Conservation (phyloP, 2,888 invertebrate genomes). For the Xylota segnis region DNA sequence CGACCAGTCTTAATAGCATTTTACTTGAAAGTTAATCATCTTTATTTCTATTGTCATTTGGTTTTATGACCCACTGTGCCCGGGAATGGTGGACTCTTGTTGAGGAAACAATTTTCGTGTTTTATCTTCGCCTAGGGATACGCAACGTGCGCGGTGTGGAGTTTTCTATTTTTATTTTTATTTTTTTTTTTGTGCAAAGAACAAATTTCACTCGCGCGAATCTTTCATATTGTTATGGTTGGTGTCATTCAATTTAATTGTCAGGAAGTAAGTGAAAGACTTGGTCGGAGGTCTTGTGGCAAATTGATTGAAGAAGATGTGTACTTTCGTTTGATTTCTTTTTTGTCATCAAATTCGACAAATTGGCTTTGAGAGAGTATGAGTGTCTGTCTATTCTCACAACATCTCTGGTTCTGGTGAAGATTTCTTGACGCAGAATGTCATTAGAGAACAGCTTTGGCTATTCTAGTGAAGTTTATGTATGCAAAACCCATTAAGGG, state of each 20-base stretch:
- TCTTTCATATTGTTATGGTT: background rate
- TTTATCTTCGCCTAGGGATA: slow-evolving; percentile 9
- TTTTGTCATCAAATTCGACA: background rate
- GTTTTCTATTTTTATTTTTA: background rate
- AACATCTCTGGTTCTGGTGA: too few relatives aligned
- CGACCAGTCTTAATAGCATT: slow-evolving; percentile 51
- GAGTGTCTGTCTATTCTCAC: too few relatives aligned
- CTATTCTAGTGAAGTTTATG: too few relatives aligned
- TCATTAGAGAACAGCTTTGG: too few relatives aligned
- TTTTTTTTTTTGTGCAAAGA: slow-evolving; percentile 2
- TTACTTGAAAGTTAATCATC: slow-evolving; percentile 58
- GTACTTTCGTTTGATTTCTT: background rate
- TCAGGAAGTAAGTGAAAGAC: slow-evolving; percentile 18
- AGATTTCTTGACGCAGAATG: too few relatives aligned
- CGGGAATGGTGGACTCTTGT: slow-evolving; percentile 16
- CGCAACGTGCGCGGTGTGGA: background rate
- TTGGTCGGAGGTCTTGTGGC: background rate
- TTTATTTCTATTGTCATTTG: slow-evolving; percentile 53
- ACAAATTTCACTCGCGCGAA: slow-evolving; percentile 35
- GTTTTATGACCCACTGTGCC: slow-evolving; percentile 35
- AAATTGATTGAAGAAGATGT: slow-evolving; percentile 1
- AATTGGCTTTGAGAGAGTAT: background rate
- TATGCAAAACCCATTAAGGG: too few relatives aligned
- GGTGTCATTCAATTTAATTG: slow-evolving; percentile 34
- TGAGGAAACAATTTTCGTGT: slow-evolving; percentile 26